Conservation (phyloP, 2,113 vertebrate species). For the Hyaena hyaena region DNA sequence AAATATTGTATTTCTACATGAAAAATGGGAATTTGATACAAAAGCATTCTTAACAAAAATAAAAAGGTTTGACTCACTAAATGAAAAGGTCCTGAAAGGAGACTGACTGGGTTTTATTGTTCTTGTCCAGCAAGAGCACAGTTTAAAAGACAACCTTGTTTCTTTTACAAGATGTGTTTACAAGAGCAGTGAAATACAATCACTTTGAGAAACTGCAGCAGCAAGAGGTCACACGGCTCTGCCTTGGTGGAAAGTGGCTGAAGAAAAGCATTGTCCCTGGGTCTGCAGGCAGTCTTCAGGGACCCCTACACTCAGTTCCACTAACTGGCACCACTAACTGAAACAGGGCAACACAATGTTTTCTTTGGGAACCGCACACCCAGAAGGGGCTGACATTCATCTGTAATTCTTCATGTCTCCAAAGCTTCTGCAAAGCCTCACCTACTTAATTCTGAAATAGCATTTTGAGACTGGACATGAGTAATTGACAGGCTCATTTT, state of each 20-base stretch:
- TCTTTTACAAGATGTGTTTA: conserved; percentile 55
- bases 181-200: conserved; percentile 50
- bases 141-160: conserved; percentile 67
- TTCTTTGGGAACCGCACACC: neutral
- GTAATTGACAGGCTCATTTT: neutral
- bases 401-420: neutral
- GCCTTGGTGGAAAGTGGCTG: neutral
- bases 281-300: neutral
- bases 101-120: conserved; percentile 41
- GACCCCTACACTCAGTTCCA: too few relatives aligned
- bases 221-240: neutral
- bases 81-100: conserved; percentile 8
- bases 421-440: neutral
- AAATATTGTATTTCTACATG: neutral
- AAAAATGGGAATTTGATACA: neutral
- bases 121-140: conserved; percentile 34
- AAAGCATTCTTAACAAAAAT: conserved; percentile 50
- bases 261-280: neutral
- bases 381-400: neutral
- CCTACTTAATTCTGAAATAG: neutral
- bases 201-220: conserved; percentile 7
- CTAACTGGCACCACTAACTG: neutral
- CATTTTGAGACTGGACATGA: neutral
- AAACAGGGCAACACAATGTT: neutral
- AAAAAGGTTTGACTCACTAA: conserved; percentile 37